These are phyloP conservation scores for Sebastiscus tertius DNA, from an alignment of 2,797 vertebrate species.

Conservation along the genomic window DNA sequence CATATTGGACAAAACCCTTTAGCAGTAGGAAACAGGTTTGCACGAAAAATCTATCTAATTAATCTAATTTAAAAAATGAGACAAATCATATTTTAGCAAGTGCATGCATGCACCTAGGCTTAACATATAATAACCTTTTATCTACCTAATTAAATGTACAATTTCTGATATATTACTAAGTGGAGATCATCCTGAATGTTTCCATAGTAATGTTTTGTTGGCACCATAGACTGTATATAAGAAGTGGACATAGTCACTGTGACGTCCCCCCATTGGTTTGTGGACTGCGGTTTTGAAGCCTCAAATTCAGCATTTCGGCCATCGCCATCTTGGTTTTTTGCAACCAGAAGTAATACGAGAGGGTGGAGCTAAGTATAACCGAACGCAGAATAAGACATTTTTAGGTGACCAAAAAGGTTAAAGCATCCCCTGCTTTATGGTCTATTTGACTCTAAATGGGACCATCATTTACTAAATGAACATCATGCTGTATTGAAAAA, in stretches of 20 bases:
- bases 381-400: no score
- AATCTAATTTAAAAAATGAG: background rate
- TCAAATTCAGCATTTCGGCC: background rate
- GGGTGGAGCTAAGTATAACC: no score
- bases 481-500: background rate
- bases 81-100: background rate
- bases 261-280: background rate
- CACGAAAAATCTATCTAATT: background rate
- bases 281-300: background rate
- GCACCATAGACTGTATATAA: background rate
- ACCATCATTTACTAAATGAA: background rate
- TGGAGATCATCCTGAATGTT: background rate
- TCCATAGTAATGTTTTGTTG: background rate
- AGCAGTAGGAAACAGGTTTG: background rate
- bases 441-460: background rate
- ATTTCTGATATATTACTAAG: background rate
- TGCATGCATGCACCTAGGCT: background rate
- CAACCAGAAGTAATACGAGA: no score
- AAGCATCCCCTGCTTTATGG: background rate
- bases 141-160: background rate
- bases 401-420: no score
- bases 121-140: background rate
- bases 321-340: no score
- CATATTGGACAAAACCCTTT: background rate
- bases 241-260: accelerated